Evolutionary conservation across 2,113 vertebrate species (phyloP).

Genomic region (Eurypyga helias): DNA sequence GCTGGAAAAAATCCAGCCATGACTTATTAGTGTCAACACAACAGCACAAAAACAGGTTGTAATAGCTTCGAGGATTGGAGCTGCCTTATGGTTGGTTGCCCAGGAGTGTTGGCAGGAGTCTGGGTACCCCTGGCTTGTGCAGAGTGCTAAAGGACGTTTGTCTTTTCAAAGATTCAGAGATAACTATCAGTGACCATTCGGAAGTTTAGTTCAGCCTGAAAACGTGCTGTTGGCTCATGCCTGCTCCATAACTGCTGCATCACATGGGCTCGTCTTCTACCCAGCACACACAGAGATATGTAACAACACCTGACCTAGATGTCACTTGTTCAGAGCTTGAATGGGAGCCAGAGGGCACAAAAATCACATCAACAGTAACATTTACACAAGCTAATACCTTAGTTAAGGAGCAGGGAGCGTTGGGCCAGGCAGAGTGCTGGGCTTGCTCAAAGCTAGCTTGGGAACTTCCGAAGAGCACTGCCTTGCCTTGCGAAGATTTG

Average conservation of each 20-base stretch:
- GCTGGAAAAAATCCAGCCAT: neutral
- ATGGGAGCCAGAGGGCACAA: neutral
- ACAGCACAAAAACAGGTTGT: fast-evolving
- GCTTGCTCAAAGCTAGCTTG: neutral
- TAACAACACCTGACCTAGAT: neutral
- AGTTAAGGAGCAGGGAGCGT: neutral
- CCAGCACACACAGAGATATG: neutral
- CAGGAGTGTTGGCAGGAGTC: neutral
- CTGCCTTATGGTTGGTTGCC: neutral
- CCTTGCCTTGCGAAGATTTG: neutral
- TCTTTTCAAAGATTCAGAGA: neutral
- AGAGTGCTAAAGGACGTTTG: no score
- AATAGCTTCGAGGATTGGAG: neutral
- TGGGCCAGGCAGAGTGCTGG: neutral
- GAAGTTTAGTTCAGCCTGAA: neutral
- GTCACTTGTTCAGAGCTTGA: neutral
- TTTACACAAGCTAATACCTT: neutral
- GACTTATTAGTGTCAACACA: neutral
- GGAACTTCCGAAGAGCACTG: neutral
- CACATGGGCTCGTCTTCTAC: fast-evolving
- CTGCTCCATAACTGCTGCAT: neutral
- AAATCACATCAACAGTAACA: neutral
- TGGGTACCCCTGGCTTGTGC: neutral
- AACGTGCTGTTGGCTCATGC: neutral
- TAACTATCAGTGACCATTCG: neutral